Evolutionary conservation across 2,888 invertebrate species (phyloP).

Genomic region (Orthosia cruda): DNA sequence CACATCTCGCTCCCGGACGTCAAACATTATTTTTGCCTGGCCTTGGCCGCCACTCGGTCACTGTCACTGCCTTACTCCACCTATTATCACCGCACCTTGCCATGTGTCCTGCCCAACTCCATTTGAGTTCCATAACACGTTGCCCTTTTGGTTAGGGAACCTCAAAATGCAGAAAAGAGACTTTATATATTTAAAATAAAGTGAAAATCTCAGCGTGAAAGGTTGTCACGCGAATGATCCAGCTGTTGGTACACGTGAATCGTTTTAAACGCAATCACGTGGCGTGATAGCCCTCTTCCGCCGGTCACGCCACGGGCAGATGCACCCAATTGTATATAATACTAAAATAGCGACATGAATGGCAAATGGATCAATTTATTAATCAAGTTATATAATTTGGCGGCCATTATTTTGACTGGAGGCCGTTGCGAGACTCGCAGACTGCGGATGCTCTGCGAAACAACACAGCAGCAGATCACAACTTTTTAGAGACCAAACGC

Average conservation of each 20-base stretch:
- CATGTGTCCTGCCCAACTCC: no score
- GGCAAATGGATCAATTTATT: constrained; percentile 73
- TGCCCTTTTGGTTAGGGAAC: neutral
- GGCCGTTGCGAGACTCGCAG: neutral
- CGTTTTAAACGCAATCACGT: constrained; percentile 60
- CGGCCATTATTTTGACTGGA: constrained; percentile 52
- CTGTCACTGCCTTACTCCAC: no score
- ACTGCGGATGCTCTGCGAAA: constrained; percentile 19
- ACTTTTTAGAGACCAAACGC: no score
- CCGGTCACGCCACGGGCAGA: constrained; percentile 66
- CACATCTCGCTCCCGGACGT: no score
- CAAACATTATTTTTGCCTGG: no score
- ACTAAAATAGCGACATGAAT: constrained; percentile 69
- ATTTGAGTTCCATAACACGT: no score
- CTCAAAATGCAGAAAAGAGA: neutral
- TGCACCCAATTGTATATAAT: constrained; percentile 71
- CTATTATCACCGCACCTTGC: no score
- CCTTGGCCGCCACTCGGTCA: no score
- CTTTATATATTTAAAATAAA: constrained; percentile 11
- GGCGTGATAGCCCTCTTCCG: constrained; percentile 76
- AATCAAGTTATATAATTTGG: constrained; percentile 61
- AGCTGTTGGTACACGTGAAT: constrained; percentile 61
- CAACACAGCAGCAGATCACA: neutral
- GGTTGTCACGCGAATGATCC: constrained; percentile 35
- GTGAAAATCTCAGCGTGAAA: constrained; percentile 18